Evolutionary conservation across 2,797 vertebrate genomes (phyloP).

Genomic region (Sebastes ruberrimus): DNA sequence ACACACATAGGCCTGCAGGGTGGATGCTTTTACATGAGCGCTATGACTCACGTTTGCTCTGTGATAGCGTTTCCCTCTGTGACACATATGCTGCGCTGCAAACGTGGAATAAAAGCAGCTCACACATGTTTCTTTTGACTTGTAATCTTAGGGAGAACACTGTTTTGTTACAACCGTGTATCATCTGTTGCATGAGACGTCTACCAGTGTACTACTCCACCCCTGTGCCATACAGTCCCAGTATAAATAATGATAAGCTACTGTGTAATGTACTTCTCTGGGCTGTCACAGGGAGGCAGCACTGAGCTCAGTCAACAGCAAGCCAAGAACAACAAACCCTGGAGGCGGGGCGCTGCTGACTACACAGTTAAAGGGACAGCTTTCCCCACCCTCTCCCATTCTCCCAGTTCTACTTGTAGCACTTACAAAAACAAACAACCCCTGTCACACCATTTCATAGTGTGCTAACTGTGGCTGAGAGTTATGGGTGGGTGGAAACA

Average conservation of each 20-base stretch:
- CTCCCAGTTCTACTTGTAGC: slow-evolving; percentile 50
- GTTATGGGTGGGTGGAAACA: slow-evolving; percentile 17
- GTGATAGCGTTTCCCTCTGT: neutral
- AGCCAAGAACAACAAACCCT: slow-evolving; percentile 75
- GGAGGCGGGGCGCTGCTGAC: slow-evolving; percentile 71
- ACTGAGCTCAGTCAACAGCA: slow-evolving; percentile 51
- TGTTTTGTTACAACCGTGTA: neutral
- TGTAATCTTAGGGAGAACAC: neutral
- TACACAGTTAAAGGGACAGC: slow-evolving; percentile 74
- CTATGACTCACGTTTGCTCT: slow-evolving; percentile 11
- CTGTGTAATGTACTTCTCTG: slow-evolving; percentile 35
- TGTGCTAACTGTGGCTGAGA: slow-evolving; percentile 15
- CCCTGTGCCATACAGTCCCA: slow-evolving; percentile 35
- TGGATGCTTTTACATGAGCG: slow-evolving; percentile 35
- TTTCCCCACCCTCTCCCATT: slow-evolving; percentile 45
- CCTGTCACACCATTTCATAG: slow-evolving; percentile 51
- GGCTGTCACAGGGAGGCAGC: slow-evolving; percentile 71
- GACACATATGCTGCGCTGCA: neutral
- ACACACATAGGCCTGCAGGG: neutral
- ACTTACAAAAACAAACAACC: slow-evolving; percentile 69
- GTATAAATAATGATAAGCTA: slow-evolving; percentile 52
- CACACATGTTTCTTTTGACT: neutral
- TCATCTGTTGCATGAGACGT: slow-evolving; percentile 47
- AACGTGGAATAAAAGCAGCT: neutral
- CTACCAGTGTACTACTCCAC: slow-evolving; percentile 36